Percentiles rank a stretch among this genome's conserved stretches.
Conservation (phyloP, 2,797 vertebrate species). For the Phrynocephalus forsythii region DNA sequence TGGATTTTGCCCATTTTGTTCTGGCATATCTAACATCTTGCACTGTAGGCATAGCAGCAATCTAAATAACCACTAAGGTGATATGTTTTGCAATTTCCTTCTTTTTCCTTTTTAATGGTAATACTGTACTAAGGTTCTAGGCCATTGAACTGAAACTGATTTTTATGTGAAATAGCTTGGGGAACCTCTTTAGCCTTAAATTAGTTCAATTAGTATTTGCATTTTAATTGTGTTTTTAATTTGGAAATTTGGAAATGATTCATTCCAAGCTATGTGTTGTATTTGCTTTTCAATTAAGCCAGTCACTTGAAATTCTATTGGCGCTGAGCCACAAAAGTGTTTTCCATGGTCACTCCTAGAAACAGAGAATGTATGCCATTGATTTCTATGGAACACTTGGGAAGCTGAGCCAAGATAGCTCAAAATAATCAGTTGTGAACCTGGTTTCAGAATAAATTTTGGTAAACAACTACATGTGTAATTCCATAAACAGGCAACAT, state of each 20-base stretch:
- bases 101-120: background rate
- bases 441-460: slow-evolving; percentile 35
- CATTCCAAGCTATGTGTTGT: slow-evolving; percentile 44
- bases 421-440: slow-evolving; percentile 47
- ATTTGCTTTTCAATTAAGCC: slow-evolving; percentile 45
- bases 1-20: too few species aligned
- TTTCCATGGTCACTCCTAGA: slow-evolving; percentile 32
- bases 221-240: slow-evolving; percentile 39
- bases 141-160: background rate
- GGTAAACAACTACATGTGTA: slow-evolving; percentile 10
- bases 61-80: background rate
- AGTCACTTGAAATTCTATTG: slow-evolving; percentile 43
- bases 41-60: background rate
- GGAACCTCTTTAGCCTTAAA: slow-evolving; percentile 43
- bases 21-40: too few species aligned
- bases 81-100: background rate
- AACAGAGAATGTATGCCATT: slow-evolving; percentile 21
- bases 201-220: slow-evolving; percentile 13
- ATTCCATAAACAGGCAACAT: slow-evolving; percentile 8
- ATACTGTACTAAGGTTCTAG: background rate
- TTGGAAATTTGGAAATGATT: slow-evolving; percentile 41
- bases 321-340: slow-evolving; percentile 36
- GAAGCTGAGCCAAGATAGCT: background rate
- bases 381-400: too few species aligned
- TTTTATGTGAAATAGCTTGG: slow-evolving; percentile 2